Conservation (phyloP, 2,888 invertebrate genomes). For the Agriopis aurantiaria region DNA sequence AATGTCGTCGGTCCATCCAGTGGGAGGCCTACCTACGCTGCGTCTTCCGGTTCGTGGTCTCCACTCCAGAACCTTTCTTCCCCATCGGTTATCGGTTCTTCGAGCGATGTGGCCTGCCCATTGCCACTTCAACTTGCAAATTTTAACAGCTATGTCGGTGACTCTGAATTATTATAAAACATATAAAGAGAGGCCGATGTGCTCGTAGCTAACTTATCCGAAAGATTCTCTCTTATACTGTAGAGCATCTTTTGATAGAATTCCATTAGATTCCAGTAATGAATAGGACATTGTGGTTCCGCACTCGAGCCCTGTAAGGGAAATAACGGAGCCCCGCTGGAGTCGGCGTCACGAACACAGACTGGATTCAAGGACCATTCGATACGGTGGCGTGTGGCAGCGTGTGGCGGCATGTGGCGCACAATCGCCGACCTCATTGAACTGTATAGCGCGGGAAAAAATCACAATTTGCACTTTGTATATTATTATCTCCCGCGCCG, state of each 20-base stretch:
- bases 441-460: conserved; percentile 9
- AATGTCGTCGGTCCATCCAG: too few relatives aligned
- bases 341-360: conserved; percentile 13
- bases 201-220: too few relatives aligned
- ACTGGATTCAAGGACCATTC: conserved; percentile 8
- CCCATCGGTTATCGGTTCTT: too few relatives aligned
- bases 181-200: not conserved
- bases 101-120: too few relatives aligned
- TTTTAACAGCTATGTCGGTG: too few relatives aligned
- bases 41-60: too few relatives aligned
- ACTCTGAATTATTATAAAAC: not conserved
- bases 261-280: conserved; percentile 13
- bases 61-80: too few relatives aligned
- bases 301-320: conserved; percentile 9
- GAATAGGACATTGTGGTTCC: conserved; percentile 10
- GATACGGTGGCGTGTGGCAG: conserved; percentile 3
- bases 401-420: not conserved
- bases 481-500: not conserved
- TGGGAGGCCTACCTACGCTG: too few relatives aligned
- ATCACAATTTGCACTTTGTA: conserved; percentile 10
- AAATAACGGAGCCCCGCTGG: conserved; percentile 18
- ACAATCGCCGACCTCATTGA: conserved; percentile 9
- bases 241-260: conserved; percentile 3
- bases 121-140: too few relatives aligned
- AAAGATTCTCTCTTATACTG: too few relatives aligned